A percentile compares a stretch with the other conserved stretches of the same genome.
Conservation (phyloP, 2,113 vertebrate species). For the Empidonax alnorum region DNA sequence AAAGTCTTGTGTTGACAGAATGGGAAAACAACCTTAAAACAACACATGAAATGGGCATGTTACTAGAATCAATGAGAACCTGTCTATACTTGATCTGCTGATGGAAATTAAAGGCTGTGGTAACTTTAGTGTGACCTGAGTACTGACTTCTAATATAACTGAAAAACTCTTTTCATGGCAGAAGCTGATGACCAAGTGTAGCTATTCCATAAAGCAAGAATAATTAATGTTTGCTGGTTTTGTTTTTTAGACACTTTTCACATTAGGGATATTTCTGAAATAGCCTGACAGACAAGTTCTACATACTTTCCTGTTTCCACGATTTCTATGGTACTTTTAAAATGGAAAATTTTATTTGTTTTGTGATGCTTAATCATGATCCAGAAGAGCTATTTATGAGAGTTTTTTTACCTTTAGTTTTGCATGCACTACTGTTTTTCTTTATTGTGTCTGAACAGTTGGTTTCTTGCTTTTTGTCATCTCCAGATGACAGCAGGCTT, state of each 20-base stretch:
- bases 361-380: neutral
- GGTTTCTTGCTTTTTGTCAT: slow-evolving; percentile 34
- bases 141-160: neutral
- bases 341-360: neutral
- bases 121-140: neutral
- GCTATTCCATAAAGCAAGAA: neutral
- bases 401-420: neutral
- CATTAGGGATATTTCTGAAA: neutral
- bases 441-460: neutral
- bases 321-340: neutral
- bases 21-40: neutral
- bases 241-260: neutral
- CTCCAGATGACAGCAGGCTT: slow-evolving; percentile 80
- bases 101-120: neutral
- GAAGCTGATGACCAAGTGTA: neutral
- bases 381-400: neutral
- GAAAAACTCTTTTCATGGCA: neutral
- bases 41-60: neutral
- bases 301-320: neutral
- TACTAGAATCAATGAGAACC: neutral
- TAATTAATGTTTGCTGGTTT: neutral
- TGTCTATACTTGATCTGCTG: neutral
- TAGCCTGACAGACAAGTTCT: neutral
- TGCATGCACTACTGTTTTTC: neutral
- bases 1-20: neutral